A percentile compares a stretch with the other conserved stretches of the same genome.
Conservation (phyloP, 2,113 vertebrate species). For the Pterocles gutturalis region DNA sequence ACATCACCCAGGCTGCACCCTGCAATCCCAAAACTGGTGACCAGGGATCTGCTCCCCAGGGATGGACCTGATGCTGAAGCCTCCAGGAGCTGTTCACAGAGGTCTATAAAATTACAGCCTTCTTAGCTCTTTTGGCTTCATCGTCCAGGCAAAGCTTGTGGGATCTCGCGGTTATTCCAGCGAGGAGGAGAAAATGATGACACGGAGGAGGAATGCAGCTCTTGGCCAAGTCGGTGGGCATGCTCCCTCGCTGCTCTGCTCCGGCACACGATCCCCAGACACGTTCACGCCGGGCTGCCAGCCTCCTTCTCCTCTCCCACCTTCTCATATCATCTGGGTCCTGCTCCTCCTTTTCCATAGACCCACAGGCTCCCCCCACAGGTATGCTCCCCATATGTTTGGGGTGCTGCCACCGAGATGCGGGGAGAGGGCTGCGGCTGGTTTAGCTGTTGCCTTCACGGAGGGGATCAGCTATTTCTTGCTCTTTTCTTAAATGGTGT, state of each 20-base stretch:
- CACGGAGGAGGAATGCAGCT: neutral
- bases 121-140: neutral
- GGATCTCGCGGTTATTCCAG: neutral
- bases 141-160: neutral
- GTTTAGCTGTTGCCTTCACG: neutral
- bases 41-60: neutral
- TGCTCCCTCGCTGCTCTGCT: neutral
- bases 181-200: neutral
- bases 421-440: neutral
- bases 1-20: neutral
- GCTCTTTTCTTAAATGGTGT: neutral
- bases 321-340: accelerated
- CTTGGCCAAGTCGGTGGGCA: neutral
- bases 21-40: neutral
- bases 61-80: neutral
- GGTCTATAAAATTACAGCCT: neutral
- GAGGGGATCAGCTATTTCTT: neutral
- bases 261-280: neutral
- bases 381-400: accelerated
- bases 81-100: neutral
- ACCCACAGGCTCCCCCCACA: neutral
- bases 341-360: neutral
- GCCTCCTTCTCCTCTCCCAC: neutral
- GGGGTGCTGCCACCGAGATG: accelerated
- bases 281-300: accelerated